Percentiles rank a stretch among this genome's conserved stretches.
Conservation (phyloP, 2,888 invertebrate species). For the Boloria selene region DNA sequence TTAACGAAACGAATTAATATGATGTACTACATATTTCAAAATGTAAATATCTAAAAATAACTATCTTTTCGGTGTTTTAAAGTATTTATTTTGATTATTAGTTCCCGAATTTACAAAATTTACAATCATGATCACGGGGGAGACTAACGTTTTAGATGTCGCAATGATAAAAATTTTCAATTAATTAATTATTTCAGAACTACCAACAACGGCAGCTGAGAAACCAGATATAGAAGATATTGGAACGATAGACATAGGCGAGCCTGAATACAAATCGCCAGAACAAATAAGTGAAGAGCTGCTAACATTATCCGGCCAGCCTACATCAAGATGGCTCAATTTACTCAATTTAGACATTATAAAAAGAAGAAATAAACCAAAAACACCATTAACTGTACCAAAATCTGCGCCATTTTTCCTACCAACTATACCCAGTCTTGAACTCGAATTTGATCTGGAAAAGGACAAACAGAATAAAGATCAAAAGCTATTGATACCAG, state of each 20-base stretch:
- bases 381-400: conserved; percentile 89
- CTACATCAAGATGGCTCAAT: conserved; percentile 96
- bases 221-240: conserved; percentile 73
- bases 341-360: conserved; percentile 93
- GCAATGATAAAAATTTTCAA: neutral
- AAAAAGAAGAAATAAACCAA: conserved; percentile 94
- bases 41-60: no score
- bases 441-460: conserved; percentile 90
- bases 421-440: conserved; percentile 92
- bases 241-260: conserved; percentile 65
- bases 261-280: conserved; percentile 86
- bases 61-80: no score
- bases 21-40: no score
- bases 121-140: no score
- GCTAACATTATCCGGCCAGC: conserved; percentile 92
- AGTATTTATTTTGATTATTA: no score
- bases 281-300: conserved; percentile 89
- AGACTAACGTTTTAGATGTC: no score
- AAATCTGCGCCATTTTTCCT: conserved; percentile 98
- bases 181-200: conserved; percentile 49
- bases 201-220: conserved; percentile 73
- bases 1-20: no score
- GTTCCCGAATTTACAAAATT: no score
- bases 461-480: conserved; percentile 63
- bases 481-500: conserved; percentile 81